A percentile compares a stretch with the other conserved stretches of the same genome.
Evolutionary conservation across 2,888 invertebrate genomes (phyloP).

Genomic region (Acrobasis repandana): DNA sequence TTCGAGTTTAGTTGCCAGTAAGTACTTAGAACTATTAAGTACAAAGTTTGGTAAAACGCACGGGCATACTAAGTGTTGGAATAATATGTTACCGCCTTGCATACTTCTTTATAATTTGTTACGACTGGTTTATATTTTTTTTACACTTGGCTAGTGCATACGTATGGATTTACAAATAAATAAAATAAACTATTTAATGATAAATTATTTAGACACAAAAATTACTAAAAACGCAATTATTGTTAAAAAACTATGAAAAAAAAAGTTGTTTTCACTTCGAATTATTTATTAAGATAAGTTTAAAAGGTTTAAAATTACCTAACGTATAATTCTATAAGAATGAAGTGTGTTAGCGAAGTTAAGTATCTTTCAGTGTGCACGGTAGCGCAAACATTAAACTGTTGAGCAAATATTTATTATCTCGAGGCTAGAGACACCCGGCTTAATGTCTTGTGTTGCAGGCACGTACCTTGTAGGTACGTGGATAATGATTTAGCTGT

Average conservation of each 20-base stretch:
- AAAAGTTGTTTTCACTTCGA: too few relatives aligned
- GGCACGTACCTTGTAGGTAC: constrained; percentile 7
- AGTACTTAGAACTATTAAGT: constrained; percentile 20
- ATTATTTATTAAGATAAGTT: too few relatives aligned
- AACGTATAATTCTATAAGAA: not conserved
- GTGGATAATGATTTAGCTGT: constrained; percentile 22
- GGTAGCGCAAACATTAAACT: constrained; percentile 25
- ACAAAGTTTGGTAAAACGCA: constrained; percentile 15
- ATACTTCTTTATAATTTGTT: not conserved
- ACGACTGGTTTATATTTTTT: too few relatives aligned
- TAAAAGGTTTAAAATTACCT: not conserved
- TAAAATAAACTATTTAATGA: too few relatives aligned
- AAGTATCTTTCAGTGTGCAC: constrained; percentile 19
- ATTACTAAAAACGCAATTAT: too few relatives aligned
- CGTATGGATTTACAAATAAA: too few relatives aligned
- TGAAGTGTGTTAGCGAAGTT: constrained; percentile 3
- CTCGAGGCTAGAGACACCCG: constrained; percentile 22
- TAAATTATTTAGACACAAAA: too few relatives aligned
- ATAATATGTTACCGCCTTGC: not conserved
- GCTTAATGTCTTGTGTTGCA: constrained; percentile 22
- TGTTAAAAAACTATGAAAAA: too few relatives aligned
- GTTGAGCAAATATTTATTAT: constrained; percentile 27
- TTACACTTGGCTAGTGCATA: too few relatives aligned
- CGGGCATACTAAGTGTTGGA: not conserved
- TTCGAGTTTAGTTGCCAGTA: constrained; percentile 4